Base-by-base conservation (phyloP, 2,888 invertebrate genomes). In the Pocota personata region DNA sequence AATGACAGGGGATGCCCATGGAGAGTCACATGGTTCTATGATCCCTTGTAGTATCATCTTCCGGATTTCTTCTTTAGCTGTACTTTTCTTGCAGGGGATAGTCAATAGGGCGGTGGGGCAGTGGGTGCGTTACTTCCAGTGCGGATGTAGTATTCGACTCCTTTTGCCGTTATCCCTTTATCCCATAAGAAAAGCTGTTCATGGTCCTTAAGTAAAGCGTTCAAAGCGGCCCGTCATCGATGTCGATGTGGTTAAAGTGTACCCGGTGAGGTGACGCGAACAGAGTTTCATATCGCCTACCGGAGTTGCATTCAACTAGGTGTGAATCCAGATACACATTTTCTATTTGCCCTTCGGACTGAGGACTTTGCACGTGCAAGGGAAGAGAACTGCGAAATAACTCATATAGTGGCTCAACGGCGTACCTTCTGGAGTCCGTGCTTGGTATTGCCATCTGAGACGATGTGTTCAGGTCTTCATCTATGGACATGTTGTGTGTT, bases 101-200 rank as follows among this genome's bases (percentile, higher is more conserved):
- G 64, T n/a, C 90, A 75, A 83, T 91, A 91, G 3, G 90, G 90
- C 2, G 90, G 89, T 4, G 89, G 87, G 0, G 90, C 88, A 16
- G 91, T 88, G 0, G 91, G 91, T n/a, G 82, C 76, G 64, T 90
- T 88, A 37, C 89, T 84, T 1, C 88, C 89, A 1, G 89, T 89
- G 73, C 89, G 88, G 6, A 90, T 90, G 12, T 14, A 21, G 55
- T 90, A 91, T 0, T 8, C 14, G 2, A 57, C 10, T 14, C 2
- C 0, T 7, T 4, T 32, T 10, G 35, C 55, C 14, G 32, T n/a
- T 3, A 35, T 16, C 16, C 19, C 12, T 8, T 57, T 16, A 6
- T 57, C 19, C 57, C 32, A 57, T 8, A 16, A 30, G 19, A 57
- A 57, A 3, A 35, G 0, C 19, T 57, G 7, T 6, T 57, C 35